A percentile compares a stretch with the other conserved stretches of the same genome.
phyloP scores from a whole-genome alignment of 2,888 invertebrate genomes.

The Strigamia maritima region DNA sequence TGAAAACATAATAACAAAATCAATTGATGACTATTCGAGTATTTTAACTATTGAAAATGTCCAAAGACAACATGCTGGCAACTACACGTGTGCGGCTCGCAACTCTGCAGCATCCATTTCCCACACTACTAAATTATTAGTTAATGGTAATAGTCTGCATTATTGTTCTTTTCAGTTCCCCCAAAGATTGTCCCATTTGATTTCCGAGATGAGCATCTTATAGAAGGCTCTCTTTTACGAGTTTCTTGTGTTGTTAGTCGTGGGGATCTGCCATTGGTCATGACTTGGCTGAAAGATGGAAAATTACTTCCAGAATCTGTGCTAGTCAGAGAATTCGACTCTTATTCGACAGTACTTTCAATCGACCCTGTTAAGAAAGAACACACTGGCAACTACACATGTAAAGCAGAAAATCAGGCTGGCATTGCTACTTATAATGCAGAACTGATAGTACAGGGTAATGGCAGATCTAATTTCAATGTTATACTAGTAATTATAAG shows the following conservation, averaged over 20 bases:
- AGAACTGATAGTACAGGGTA: no score
- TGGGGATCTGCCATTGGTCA: slow-evolving; percentile 4
- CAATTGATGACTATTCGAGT: slow-evolving; percentile 33
- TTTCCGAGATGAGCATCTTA: no score
- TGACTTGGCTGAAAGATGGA: slow-evolving; percentile 25
- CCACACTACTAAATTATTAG: slow-evolving; percentile 17
- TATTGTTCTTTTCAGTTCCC: slow-evolving; percentile 16
- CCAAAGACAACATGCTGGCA: no score
- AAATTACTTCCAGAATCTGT: no score
- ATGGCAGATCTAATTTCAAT: not conserved
- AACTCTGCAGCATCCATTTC: no score
- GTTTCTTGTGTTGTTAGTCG: slow-evolving; percentile 15
- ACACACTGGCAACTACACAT: slow-evolving; percentile 28
- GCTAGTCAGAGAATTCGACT: slow-evolving; percentile 2
- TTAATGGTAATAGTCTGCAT: slow-evolving; percentile 21
- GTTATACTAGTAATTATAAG: no score
- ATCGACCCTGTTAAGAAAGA: not conserved
- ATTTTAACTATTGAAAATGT: no score
- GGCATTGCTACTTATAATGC: no score
- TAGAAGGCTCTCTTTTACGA: no score
- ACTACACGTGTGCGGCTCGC: no score
- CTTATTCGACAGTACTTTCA: slow-evolving; percentile 13
- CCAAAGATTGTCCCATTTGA: slow-evolving; percentile 31
- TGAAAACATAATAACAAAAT: not conserved
- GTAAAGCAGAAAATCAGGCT: no score